A percentile compares a stretch with the other conserved stretches of the same genome.
Evolutionary conservation across 2,888 invertebrate species (phyloP).

Genomic region (Andrena dorsata): DNA sequence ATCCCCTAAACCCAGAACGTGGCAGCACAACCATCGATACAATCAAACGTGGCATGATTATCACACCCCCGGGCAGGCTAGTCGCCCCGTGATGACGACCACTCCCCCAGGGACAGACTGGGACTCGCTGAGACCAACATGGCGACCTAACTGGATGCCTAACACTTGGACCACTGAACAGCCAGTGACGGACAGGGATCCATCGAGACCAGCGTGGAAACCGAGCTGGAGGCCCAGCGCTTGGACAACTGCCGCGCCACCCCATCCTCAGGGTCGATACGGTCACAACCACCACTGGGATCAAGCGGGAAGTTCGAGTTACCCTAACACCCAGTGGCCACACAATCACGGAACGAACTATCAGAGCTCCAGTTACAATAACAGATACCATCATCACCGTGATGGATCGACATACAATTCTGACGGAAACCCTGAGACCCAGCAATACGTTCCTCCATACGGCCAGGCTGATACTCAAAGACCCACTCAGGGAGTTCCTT

Average conservation of each 20-base stretch:
- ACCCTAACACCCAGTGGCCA: constrained; percentile 8
- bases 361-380: neutral
- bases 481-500: constrained; percentile 16
- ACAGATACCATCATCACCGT: constrained; percentile 30
- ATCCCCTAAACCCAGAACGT: constrained; percentile 14
- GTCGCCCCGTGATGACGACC: constrained; percentile 80
- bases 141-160: constrained; percentile 48
- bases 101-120: constrained; percentile 56
- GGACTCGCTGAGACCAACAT: constrained; percentile 43
- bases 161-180: constrained; percentile 7
- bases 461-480: constrained; percentile 38
- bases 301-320: neutral
- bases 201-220: constrained; percentile 14
- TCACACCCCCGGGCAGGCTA: constrained; percentile 72
- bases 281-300: constrained; percentile 14
- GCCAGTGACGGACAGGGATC: constrained; percentile 21
- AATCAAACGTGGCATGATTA: constrained; percentile 33
- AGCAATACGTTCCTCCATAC: constrained; percentile 35
- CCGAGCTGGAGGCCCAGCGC: constrained; percentile 24
- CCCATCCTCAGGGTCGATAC: neutral
- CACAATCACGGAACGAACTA: neutral
- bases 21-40: constrained; percentile 27
- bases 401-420: constrained; percentile 31
- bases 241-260: constrained; percentile 16
- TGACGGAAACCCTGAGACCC: constrained; percentile 8